Base-by-base conservation (phyloP, 2,888 invertebrate genomes). In the Heliothis peltigera region DNA sequence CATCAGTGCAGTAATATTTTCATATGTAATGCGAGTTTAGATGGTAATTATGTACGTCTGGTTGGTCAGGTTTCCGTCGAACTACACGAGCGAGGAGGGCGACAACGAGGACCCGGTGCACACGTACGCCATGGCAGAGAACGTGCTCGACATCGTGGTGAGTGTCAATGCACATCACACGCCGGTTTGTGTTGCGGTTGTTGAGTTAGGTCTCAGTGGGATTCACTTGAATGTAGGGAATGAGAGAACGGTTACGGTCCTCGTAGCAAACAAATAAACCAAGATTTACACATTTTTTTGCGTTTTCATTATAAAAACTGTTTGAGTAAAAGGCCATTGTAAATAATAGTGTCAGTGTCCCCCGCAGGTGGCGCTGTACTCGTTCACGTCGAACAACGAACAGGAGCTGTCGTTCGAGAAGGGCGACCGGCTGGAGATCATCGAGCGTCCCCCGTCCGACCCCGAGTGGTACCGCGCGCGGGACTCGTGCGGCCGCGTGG, bases 381-480 rank as follows among this genome's bases (percentile, higher is more conserved):
- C 98, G 77, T 98, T 98, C 91, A 97, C 97, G 75, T 98, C 98
- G 22, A 98, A 98, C 92, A 98, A 98, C 92, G 98, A 98, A 90
- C 99, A 99, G 91, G 99, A 99, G 95, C 94, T 99, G 80, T 98
- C 98, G 77, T 99, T 99, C 92, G 98, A 99, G 90, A 99, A 99
- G 89, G 99, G 99, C 56, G 99, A 99, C 94, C 96, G 98, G 55
- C 95, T 99, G 79, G 99, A 99, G 94, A 98, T 99, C 81, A 96
- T 99, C 74, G 99, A 99, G 95, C 97, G 99, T 87, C 99, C 99
- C 8, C 97, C 98, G 6, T 98, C 98, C 71, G 99, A 99, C 96
- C 99, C 99, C 8, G 99, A 99, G 95, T 99, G 99, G 99, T 98
- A 97, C 96, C 98, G 98, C 89, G 99, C 99, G 60, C 96, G 99